Evolutionary conservation across 2,113 vertebrate genomes (phyloP), one percentile per base, ranked within the genome.

Genomic region (Prionailurus viverrinus): DNA sequence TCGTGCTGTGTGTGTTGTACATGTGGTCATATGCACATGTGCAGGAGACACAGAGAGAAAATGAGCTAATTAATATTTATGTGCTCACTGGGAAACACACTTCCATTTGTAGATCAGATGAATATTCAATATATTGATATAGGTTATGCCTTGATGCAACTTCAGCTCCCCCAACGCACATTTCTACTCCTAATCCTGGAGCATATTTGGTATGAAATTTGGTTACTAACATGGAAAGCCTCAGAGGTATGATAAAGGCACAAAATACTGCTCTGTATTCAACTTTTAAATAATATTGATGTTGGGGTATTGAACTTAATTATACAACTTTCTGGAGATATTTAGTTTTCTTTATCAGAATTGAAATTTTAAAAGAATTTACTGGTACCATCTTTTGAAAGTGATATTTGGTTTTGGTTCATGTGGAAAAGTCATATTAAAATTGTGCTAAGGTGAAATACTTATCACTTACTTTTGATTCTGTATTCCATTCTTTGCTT

Each of bases 381-480:
- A 61, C 65, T 51, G 3, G 16, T 61, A 41, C 8, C 12, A 10
- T 89, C n/a, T 88, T 97, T 98, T 91, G 36, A 33, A 95, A 33
- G 23, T 85, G 51, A 84, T 73, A 82, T 16, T 74, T 76, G 90
- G 66, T 87, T 96, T 96, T 31, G 53, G 36, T 90, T 87, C 65
- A 66, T 81, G 45, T 89, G 41, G 39, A 91, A 91, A 97, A 95
- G 36, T 90, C 76, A 53, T 31, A 71, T 21, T 82, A 79, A 97
- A 91, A 66, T 96, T 83, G 45, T 85, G 76, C 69, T 79, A 73
- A 58, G 14, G n/a, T 53, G 92, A 91, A 89, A 55, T 90, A 71
- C 81, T 79, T 97, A 29, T 80, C 27, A 61, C 82, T 93, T 96
- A n/a, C 74, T 97, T 93, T 94, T 89, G 61, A 88, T 91, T 95